These are phyloP conservation scores for Dyspetes luteomarginatus DNA, from an alignment of 2,888 invertebrate genomes.

Conservation along the genomic window DNA sequence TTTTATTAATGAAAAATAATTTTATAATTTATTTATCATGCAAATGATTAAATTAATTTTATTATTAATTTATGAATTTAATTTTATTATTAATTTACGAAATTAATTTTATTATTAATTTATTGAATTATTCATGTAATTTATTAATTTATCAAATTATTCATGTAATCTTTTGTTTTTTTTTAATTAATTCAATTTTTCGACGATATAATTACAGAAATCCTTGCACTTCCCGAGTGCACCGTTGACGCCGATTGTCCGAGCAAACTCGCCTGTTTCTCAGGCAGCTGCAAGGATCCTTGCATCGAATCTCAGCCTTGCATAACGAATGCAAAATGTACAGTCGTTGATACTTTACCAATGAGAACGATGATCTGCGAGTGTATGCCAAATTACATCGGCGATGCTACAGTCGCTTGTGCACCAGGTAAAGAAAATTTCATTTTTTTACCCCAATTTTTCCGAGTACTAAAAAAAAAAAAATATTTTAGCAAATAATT, in stretches of 20 bases:
- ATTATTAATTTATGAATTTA: too few relatives aligned
- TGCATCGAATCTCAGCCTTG: conserved; percentile 91
- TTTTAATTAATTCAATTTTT: conserved; percentile 17
- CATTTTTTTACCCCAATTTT: neutral
- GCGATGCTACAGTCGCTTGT: conserved; percentile 94
- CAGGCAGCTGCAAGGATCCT: conserved; percentile 91
- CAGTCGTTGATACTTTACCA: conserved; percentile 93
- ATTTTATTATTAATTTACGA: too few relatives aligned
- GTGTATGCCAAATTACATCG: conserved; percentile 92
- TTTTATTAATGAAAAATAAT: too few relatives aligned
- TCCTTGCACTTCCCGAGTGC: conserved; percentile 87
- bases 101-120: too few relatives aligned
- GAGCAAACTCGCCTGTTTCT: conserved; percentile 93
- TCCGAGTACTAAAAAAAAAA: neutral
- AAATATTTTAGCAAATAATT: neutral
- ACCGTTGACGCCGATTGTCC: conserved; percentile 93
- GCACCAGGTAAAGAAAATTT: conserved; percentile 87
- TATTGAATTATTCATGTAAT: neutral
- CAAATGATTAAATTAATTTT: too few relatives aligned
- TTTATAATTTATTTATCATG: too few relatives aligned
- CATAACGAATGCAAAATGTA: conserved; percentile 91
- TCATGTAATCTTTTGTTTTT: neutral
- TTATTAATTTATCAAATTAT: neutral
- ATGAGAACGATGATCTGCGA: conserved; percentile 94
- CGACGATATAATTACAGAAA: conserved; percentile 80